phyloP scores from a whole-genome alignment of 2,888 invertebrate species.

The Torymus auratus region DNA sequence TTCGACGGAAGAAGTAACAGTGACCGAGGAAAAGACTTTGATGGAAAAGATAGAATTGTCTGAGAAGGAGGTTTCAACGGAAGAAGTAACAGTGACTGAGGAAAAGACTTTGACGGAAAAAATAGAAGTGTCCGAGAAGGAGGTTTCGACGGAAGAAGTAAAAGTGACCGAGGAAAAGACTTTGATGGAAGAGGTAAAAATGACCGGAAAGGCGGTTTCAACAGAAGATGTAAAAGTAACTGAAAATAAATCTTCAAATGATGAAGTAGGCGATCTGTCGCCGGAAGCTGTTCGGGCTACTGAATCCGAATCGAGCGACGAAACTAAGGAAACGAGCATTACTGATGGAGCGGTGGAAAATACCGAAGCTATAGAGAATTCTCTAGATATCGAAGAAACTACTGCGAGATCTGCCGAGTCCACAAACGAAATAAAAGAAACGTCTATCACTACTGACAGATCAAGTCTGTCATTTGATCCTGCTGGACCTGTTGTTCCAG shows the following conservation, averaged over 20 bases:
- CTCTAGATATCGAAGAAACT: constrained; percentile 62
- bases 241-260: constrained; percentile 7
- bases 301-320: constrained; percentile 61
- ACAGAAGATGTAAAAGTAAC: constrained; percentile 38
- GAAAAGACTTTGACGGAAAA: constrained; percentile 29
- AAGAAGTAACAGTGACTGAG: not conserved
- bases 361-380: constrained; percentile 57
- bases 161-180: not conserved
- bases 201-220: not conserved
- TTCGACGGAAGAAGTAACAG: constrained; percentile 15
- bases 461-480: constrained; percentile 64
- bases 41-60: constrained; percentile 41
- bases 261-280: constrained; percentile 45
- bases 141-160: not conserved
- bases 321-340: constrained; percentile 62
- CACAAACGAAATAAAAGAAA: constrained; percentile 66
- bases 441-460: constrained; percentile 58
- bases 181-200: constrained; percentile 42
- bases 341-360: constrained; percentile 57
- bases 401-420: constrained; percentile 60
- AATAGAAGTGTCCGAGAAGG: constrained; percentile 16
- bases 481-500: constrained; percentile 68
- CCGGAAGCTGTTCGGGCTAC: constrained; percentile 46
- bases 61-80: constrained; percentile 5
- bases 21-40: not conserved